Evolutionary conservation across 2,888 invertebrate genomes (phyloP).

Genomic region (Parochlus steinenii): DNA sequence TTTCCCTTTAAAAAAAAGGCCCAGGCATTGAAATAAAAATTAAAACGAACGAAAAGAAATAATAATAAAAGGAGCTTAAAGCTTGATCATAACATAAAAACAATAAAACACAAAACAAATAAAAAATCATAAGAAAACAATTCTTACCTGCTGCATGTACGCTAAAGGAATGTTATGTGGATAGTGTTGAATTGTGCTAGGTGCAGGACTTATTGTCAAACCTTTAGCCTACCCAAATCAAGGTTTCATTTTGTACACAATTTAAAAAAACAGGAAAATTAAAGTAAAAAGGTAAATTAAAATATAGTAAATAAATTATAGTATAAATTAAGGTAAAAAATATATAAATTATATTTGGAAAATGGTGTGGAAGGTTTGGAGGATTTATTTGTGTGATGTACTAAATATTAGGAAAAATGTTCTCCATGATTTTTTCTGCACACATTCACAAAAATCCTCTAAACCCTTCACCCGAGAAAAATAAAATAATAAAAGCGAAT

Average conservation of each 20-base stretch:
- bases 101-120: slow-evolving; percentile 13
- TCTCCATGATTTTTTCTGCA: too few relatives aligned
- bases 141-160: slow-evolving; percentile 28
- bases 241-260: not conserved
- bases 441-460: too few relatives aligned
- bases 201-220: slow-evolving; percentile 34
- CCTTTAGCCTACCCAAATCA: slow-evolving; percentile 28
- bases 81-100: slow-evolving; percentile 11
- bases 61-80: slow-evolving; percentile 13
- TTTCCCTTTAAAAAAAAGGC: not conserved
- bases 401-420: too few relatives aligned
- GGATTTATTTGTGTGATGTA: too few relatives aligned
- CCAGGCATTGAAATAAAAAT: slow-evolving; percentile 2
- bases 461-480: too few relatives aligned
- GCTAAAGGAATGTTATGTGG: slow-evolving; percentile 31
- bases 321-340: not conserved
- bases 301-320: slow-evolving; percentile 4
- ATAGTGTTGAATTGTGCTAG: slow-evolving; percentile 34
- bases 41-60: too few relatives aligned
- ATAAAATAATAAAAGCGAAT: too few relatives aligned
- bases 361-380: too few relatives aligned
- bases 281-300: slow-evolving; percentile 3
- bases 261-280: slow-evolving; percentile 7
- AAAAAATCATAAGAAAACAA: slow-evolving; percentile 13
- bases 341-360: too few relatives aligned